These are phyloP conservation scores for Ceyx melanurus DNA, from an alignment of 2,113 vertebrate genomes.

Conservation along the genomic window DNA sequence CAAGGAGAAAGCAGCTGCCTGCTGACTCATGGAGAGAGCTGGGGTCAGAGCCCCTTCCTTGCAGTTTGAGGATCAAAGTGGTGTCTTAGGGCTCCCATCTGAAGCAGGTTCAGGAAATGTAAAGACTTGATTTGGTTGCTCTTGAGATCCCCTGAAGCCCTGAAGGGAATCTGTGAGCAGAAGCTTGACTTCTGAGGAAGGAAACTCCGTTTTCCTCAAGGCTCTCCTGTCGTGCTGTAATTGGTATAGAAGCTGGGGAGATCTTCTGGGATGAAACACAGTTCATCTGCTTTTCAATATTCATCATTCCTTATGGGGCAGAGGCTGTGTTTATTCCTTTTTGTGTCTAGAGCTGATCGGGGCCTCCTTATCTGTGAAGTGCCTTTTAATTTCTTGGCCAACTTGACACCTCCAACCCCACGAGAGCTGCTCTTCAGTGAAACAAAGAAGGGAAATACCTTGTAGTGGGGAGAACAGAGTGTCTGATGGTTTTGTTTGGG, in stretches of 20 bases:
- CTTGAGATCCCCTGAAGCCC: not conserved
- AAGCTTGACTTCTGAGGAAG: not conserved
- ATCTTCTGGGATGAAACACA: not conserved
- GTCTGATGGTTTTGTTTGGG: not conserved
- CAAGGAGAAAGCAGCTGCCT: not conserved
- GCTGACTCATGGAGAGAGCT: not conserved
- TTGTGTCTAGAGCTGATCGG: not conserved
- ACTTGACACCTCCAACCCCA: rapidly evolving
- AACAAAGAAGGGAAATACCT: not conserved
- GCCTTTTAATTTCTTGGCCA: not conserved
- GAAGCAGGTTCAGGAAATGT: not conserved
- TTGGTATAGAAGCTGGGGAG: not conserved
- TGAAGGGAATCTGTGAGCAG: not conserved
- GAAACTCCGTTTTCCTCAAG: rapidly evolving
- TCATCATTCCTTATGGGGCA: not conserved
- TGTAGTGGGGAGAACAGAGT: not conserved
- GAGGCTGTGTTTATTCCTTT: not conserved
- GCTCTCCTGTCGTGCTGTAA: not conserved
- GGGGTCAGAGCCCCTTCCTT: not conserved
- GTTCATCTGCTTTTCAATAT: not conserved
- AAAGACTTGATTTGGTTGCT: not conserved
- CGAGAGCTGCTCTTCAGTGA: not conserved
- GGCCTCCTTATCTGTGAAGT: not conserved
- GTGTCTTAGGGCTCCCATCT: not conserved
- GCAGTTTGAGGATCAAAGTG: not conserved